Evolutionary conservation across 2,888 invertebrate species (phyloP).

Genomic region (Noctua comes): DNA sequence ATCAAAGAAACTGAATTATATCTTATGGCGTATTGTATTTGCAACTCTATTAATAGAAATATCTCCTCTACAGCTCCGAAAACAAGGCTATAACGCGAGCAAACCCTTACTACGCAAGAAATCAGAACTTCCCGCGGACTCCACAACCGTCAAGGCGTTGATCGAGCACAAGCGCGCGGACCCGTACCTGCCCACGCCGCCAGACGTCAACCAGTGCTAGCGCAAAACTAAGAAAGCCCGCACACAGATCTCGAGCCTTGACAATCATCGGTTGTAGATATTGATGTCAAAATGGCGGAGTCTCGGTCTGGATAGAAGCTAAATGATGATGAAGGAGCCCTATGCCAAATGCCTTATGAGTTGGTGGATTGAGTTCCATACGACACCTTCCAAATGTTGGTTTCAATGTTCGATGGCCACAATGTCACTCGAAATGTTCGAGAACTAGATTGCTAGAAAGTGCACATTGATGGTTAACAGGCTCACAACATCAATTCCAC

Average conservation of each 20-base stretch:
- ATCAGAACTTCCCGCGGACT: constrained; percentile 98
- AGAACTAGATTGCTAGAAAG: constrained; percentile 9
- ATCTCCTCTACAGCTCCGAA: constrained; percentile 86
- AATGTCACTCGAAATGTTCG: constrained; percentile 1
- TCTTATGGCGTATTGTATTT: background rate
- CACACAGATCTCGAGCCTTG: constrained; percentile 35
- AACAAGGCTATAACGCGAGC: constrained; percentile 93
- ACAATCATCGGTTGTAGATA: constrained; percentile 1
- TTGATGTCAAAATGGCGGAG: constrained; percentile 24
- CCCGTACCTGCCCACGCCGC: constrained; percentile 96
- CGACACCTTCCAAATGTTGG: background rate
- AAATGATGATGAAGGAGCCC: constrained; percentile 18
- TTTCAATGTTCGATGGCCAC: background rate
- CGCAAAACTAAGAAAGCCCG: constrained; percentile 67
- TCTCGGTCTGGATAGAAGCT: constrained; percentile 23
- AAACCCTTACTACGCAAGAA: constrained; percentile 97
- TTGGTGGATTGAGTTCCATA: constrained; percentile 12
- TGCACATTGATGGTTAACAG: constrained; percentile 4
- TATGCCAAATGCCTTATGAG: constrained; percentile 25
- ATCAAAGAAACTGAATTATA: background rate
- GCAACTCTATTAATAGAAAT: background rate
- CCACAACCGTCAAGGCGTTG: constrained; percentile 96
- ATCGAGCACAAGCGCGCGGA: constrained; percentile 98
- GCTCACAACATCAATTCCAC: constrained; percentile 17
- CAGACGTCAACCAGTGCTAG: constrained; percentile 97